Base-by-base conservation (phyloP, 2,113 vertebrate genomes). In the Fukomys damarensis region DNA sequence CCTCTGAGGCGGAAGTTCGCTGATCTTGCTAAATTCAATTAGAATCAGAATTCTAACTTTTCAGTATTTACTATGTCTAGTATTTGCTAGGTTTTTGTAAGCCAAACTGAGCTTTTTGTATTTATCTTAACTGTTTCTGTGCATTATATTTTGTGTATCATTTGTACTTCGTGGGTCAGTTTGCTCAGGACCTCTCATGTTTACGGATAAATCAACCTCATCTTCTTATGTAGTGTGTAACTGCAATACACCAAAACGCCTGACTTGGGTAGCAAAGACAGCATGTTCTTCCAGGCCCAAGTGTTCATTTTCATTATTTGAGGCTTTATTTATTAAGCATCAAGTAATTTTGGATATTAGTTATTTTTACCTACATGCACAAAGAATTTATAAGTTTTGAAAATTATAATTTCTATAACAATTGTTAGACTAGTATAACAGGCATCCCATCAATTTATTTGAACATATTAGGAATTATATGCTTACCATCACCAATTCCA, bases 371-470 rank as follows among this genome's bases (percentile, higher is more conserved):
- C 1, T 54, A 4, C 49, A 81, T 65, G 10, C 30, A 70, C 22
- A 76, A 91, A 86, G 54, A 80, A 81, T 61, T 70, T 85, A 65
- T 24, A 92, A 28, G 83, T 63, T 76, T 87, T 92, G 4, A 90
- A 90, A 94, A 13, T 65, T 74, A 84, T 30, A 72, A 83, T 61
- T 83, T 82, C 17, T 17, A 8, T 66, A 46, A 81, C n/a, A 63
- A 43, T 19, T 91, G 3, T 32, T 61, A 72, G n/a, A 77, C n/a
- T 90, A 26, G 49, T 7, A 79, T 17, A 35, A 61, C 7, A 74
- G 41, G 3, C 56, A 93, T 54, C 84, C 16, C 41, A 84, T 63
- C 28, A n/a, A 35, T 2, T 91, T 85, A 35, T 41, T 93, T 91
- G 35, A 28, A 88, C 3, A 52, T 46, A 74, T 89, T 81, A 66